A percentile compares a stretch with the other conserved stretches of the same genome.
phyloP scores from a whole-genome alignment of 2,888 invertebrate genomes.

The Lasioglossum lativentre region DNA sequence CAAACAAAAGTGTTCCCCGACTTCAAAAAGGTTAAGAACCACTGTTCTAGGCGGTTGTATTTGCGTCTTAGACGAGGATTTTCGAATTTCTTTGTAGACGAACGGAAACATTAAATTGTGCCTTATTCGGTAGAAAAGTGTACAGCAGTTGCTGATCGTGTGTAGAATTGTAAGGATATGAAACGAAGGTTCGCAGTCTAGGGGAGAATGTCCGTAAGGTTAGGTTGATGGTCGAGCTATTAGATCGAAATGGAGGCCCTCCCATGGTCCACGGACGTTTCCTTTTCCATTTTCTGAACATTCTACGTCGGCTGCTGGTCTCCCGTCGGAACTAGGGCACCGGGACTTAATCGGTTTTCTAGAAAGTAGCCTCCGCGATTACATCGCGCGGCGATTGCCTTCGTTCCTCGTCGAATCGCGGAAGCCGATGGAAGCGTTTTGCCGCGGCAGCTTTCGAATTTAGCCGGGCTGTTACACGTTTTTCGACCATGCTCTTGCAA shows the following conservation, averaged over 20 bases:
- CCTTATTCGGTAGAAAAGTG: no score
- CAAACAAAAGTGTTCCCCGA: no score
- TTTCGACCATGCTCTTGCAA: not conserved
- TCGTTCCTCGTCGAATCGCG: slow-evolving; percentile 19
- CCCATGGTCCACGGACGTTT: not conserved
- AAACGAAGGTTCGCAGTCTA: not conserved
- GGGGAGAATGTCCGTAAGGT: not conserved
- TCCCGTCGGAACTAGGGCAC: slow-evolving; percentile 3
- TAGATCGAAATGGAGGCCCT: not conserved
- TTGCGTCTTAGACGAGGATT: no score
- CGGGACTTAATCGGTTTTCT: slow-evolving; percentile 12
- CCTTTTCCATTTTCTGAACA: slow-evolving; percentile 10
- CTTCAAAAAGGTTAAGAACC: no score
- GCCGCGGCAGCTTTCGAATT: slow-evolving; percentile 34
- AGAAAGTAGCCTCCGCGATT: slow-evolving; percentile 30
- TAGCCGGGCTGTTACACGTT: slow-evolving; percentile 27
- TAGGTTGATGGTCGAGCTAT: not conserved
- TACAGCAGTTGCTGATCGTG: not conserved
- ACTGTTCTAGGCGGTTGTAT: not conserved
- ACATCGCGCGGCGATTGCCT: slow-evolving; percentile 8
- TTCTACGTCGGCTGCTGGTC: not conserved
- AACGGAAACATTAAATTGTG: not conserved
- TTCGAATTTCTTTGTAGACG: not conserved
- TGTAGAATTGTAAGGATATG: not conserved
- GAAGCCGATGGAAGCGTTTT: not conserved